Base-by-base conservation (phyloP, 2,888 invertebrate genomes). In the Orthonevra nobilis region DNA sequence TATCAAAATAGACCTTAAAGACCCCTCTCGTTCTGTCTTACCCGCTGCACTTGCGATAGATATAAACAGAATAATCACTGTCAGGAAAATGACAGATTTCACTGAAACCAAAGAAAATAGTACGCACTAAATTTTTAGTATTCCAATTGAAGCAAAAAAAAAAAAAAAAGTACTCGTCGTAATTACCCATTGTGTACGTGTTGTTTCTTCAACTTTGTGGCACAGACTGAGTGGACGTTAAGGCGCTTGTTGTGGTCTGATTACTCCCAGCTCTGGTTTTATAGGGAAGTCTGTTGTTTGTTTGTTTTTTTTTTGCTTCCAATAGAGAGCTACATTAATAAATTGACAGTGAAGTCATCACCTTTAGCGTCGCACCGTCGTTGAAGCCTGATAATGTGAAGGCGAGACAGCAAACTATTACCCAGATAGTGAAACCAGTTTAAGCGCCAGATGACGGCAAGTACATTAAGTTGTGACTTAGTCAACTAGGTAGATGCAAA, bases 151-250 rank as follows among this genome's bases (percentile, higher is more conserved):
- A n/a, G n/a, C n/a, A n/a, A n/a, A n/a, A n/a, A n/a, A n/a, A n/a
- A n/a, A n/a, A n/a, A n/a, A n/a, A n/a, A n/a, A n/a, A n/a, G n/a
- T n/a, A n/a, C 12, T 9, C 20, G 9, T n/a, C n/a, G 7, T 40
- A 17, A 14, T 34, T 64, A 77, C 77, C 70, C 64, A 77, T 77
- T 14, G 14, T 40, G 36, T 6, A 64, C 58, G 52, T 64, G 52
- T 77, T 52, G 26, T 26, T 54, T 52, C 52, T 32, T 46, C 69
- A 42, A 28, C 19, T 40, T 46, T 20, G 14, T 54, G 20, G n/a
- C 58, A 64, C 46, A 19, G 64, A 77, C 77, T 77, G 63, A 56
- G 14, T 32, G 36, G 14, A 14, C 12, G n/a, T 20, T 36, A 10
- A 9, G 20, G 17, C 6, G 17, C 14, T 40, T 56, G 36, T 17